A percentile compares a stretch with the other conserved stretches of the same genome.
Evolutionary conservation across 1,140 invertebrate genomes (phyloP).

Genomic region (Pseudomyrmex sp.): DNA sequence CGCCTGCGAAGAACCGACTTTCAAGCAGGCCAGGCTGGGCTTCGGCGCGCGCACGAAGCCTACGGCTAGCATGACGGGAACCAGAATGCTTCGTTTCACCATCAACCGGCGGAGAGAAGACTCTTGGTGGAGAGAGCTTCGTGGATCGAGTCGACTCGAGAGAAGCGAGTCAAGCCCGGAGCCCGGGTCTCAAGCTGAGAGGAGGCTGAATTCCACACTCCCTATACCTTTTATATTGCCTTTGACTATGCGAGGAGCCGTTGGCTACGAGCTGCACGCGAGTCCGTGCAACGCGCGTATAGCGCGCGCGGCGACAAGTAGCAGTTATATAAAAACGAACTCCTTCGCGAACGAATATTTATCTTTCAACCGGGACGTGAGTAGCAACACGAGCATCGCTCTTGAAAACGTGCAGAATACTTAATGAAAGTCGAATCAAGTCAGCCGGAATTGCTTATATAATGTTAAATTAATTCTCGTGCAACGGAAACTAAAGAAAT

Average conservation of each 20-base stretch:
- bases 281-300: conserved; percentile 59
- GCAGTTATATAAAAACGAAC: background rate
- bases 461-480: conserved; percentile 2
- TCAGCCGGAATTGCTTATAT: background rate
- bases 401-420: conserved; percentile 2
- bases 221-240: conserved; percentile 82
- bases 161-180: conserved; percentile 66
- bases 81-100: conserved; percentile 81
- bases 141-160: conserved; percentile 73
- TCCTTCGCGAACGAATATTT: conserved; percentile 2
- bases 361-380: background rate
- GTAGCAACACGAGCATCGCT: background rate
- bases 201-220: conserved; percentile 82
- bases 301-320: background rate
- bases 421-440: background rate
- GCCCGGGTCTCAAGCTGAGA: conserved; percentile 81
- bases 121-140: conserved; percentile 43
- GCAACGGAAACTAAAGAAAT: background rate
- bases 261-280: conserved; percentile 77
- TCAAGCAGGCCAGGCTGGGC: conserved; percentile 65
- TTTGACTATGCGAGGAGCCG: conserved; percentile 79
- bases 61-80: conserved; percentile 83
- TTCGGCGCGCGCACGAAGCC: conserved; percentile 76
- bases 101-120: conserved; percentile 70
- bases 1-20: conserved; percentile 67